These are phyloP conservation scores for Euschistus heros DNA, from an alignment of 1,140 invertebrate genomes.

Conservation along the genomic window DNA sequence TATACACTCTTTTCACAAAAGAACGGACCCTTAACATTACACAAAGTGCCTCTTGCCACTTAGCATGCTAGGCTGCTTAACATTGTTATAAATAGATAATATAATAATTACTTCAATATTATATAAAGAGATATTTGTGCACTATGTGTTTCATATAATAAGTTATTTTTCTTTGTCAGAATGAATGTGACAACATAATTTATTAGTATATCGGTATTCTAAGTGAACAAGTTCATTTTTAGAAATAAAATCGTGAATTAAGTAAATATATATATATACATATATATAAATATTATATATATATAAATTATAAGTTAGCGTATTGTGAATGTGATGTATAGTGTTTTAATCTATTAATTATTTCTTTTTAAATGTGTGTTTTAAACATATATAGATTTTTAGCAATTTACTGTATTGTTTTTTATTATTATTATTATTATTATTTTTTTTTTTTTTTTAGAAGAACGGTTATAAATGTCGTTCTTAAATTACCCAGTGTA, in stretches of 20 bases:
- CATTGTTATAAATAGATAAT: slow-evolving; percentile 21
- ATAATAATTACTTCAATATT: slow-evolving; percentile 4
- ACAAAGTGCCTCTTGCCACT: slow-evolving; percentile 28
- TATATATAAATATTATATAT: slow-evolving; percentile 20
- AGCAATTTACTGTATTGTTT: slow-evolving; percentile 23
- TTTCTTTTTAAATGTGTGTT: slow-evolving; percentile 26
- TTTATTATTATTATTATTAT: slow-evolving; percentile 16
- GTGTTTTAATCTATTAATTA: slow-evolving; percentile 25
- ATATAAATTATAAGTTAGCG: slow-evolving; percentile 23
- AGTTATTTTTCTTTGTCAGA: slow-evolving; percentile 25
- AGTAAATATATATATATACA: slow-evolving; percentile 16
- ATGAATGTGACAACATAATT: slow-evolving; percentile 22
- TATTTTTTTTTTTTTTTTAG: slow-evolving; percentile 18
- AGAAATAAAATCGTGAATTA: slow-evolving; percentile 19
- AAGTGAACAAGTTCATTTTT: slow-evolving; percentile 13
- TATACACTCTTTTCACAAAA: slow-evolving; percentile 23
- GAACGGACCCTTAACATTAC: slow-evolving; percentile 28
- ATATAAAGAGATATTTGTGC: slow-evolving; percentile 22
- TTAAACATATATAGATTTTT: slow-evolving; percentile 24
- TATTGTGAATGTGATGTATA: slow-evolving; percentile 30
- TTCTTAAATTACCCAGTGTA: slow-evolving; percentile 23
- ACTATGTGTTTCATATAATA: slow-evolving; percentile 21
- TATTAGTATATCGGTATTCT: slow-evolving; percentile 21
- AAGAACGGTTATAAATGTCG: slow-evolving; percentile 2
- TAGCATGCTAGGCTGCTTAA: slow-evolving; percentile 28